phyloP scores from a whole-genome alignment of 2,113 vertebrate genomes.

The Cavia porcellus region DNA sequence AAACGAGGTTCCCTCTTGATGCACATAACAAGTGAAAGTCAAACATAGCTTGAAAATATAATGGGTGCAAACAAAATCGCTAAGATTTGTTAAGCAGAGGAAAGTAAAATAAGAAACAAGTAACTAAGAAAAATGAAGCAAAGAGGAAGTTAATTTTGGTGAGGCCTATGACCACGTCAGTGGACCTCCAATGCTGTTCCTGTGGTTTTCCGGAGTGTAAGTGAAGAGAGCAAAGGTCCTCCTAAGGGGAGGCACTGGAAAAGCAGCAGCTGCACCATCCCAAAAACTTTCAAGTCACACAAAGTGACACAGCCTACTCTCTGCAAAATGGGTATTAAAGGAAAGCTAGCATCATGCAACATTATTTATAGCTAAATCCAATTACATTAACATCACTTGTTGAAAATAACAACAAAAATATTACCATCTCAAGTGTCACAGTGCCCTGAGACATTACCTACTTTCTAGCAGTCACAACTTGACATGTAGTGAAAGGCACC shows the following conservation, averaged over 20 bases:
- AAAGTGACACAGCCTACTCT: background rate
- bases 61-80: background rate
- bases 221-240: background rate
- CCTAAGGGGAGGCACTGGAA: background rate
- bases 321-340: background rate
- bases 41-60: background rate
- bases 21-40: background rate
- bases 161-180: fast-evolving
- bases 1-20: background rate
- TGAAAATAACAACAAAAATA: background rate
- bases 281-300: background rate
- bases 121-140: background rate
- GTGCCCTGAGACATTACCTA: fast-evolving
- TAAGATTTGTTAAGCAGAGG: background rate
- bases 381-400: background rate
- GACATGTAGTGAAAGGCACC: background rate
- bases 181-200: fast-evolving
- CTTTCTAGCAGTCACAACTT: background rate
- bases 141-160: background rate
- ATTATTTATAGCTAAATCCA: background rate
- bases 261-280: background rate
- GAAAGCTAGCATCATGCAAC: background rate
- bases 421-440: background rate
- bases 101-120: background rate
- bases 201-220: fast-evolving